Evolutionary conservation across 2,797 vertebrate species (phyloP).

Genomic region (Ctenosaura bakeri): DNA sequence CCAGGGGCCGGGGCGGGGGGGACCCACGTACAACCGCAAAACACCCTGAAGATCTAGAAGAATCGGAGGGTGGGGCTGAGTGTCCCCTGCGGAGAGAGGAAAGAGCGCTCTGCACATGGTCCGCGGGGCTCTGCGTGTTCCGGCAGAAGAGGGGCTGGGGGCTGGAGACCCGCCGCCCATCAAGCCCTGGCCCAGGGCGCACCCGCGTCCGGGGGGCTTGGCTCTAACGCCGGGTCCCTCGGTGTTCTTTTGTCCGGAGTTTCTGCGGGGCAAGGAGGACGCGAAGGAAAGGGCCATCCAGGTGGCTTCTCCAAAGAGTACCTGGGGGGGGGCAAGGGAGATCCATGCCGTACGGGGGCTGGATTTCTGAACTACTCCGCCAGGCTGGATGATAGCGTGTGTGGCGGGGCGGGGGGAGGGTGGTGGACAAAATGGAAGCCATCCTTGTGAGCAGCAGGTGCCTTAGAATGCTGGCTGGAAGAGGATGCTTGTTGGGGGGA

Average conservation of each 20-base stretch:
- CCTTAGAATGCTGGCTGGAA: not conserved
- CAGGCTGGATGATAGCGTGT: not conserved
- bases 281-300: slow-evolving; percentile 7
- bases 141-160: not conserved
- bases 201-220: not conserved
- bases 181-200: no score
- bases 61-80: not conserved
- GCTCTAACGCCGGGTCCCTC: no score
- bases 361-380: not conserved
- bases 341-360: not conserved
- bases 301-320: not conserved
- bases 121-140: not conserved
- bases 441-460: not conserved
- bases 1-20: no score
- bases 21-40: no score
- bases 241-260: slow-evolving; percentile 22
- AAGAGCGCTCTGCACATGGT: slow-evolving; percentile 33
- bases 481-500: no score
- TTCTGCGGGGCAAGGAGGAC: not conserved
- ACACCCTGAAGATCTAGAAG: not conserved
- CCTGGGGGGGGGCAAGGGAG: not conserved
- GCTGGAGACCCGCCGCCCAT: no score
- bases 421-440: not conserved
- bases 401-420: no score
- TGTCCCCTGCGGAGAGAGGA: not conserved